A percentile compares a stretch with the other conserved stretches of the same genome.
Conservation (phyloP, 2,113 vertebrate species). For the Vidua macroura region DNA sequence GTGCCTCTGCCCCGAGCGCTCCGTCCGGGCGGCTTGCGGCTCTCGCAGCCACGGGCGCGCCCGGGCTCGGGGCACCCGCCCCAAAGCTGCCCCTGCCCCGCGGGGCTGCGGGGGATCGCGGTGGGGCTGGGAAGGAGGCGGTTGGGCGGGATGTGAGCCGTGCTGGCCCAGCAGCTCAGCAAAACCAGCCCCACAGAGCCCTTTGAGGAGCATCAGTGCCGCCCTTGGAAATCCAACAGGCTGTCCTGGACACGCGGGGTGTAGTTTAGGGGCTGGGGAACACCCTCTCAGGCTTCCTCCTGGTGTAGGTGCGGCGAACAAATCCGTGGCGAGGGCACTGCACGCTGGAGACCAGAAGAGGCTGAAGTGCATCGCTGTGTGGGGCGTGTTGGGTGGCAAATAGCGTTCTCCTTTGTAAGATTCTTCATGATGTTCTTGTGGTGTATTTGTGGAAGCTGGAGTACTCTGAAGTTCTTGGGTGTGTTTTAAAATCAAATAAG, state of each 20-base stretch:
- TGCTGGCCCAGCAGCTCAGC: background rate
- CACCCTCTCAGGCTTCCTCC: rapidly evolving
- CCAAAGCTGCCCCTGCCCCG: background rate
- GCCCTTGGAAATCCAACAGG: background rate
- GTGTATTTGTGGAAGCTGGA: background rate
- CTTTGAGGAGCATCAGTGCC: background rate
- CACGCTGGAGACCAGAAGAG: rapidly evolving
- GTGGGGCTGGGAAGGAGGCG: background rate
- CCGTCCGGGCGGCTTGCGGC: background rate
- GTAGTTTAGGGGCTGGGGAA: rapidly evolving
- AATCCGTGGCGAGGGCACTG: rapidly evolving
- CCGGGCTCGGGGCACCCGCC: background rate
- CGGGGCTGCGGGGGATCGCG: too few relatives aligned
- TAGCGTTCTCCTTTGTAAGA: rapidly evolving
- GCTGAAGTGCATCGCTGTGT: rapidly evolving
- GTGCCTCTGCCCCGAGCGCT: background rate
- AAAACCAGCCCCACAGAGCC: rapidly evolving
- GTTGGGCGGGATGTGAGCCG: background rate
- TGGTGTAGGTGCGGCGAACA: rapidly evolving
- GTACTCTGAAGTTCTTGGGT: background rate
- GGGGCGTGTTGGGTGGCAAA: background rate
- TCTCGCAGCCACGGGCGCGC: background rate
- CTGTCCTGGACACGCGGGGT: background rate
- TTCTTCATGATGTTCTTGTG: rapidly evolving
- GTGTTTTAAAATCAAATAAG: background rate